Evolutionary conservation across 2,888 invertebrate species (phyloP), one percentile per base, ranked within the genome.

Genomic region (Lepidocyrtoides sp.): DNA sequence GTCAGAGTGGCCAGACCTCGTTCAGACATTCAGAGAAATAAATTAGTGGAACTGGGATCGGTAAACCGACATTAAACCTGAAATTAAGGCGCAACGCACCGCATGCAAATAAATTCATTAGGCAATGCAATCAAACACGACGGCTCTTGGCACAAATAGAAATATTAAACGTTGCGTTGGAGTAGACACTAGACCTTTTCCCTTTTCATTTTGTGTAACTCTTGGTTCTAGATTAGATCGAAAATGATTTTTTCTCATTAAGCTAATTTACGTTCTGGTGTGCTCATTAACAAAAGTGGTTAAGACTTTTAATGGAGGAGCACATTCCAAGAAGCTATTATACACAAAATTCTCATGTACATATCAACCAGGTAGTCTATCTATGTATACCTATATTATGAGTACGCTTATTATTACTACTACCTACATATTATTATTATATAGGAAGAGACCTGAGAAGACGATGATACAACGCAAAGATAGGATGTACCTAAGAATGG

Each of bases 1-100:
- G 32, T 66, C 32, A 32, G 14, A 60, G 36, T 69, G 66, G 36
- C 87, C 87, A 89, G 72, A 75, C 83, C 89, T 83, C 20, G n/a
- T n/a, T n/a, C n/a, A n/a, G n/a, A n/a, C n/a, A 83, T 63, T 83
- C 79, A 83, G 23, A 69, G 72, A 72, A 89, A 72, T 89, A 89
- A 82, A 82, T 83, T 82, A 82, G 82, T 72, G 60, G 57, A 89
- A 72, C 69, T 89, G 89, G 82, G 82, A 75, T 75, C 66, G 83
- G 83, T 66, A 66, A 66, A 84, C 89, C 84, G 83, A 89, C 83
- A 89, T 89, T 89, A 89, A 89, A 89, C 89, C 89, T 89, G 89
- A 89, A 89, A 83, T 63, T 72, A 89, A 89, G 36, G 82, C 44
- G 12, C 66, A 86, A 60, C 23, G 77, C 32, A 29, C 77, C 17